Evolutionary conservation across 2,888 invertebrate species (phyloP).

Genomic region (Pterostichus madidus): DNA sequence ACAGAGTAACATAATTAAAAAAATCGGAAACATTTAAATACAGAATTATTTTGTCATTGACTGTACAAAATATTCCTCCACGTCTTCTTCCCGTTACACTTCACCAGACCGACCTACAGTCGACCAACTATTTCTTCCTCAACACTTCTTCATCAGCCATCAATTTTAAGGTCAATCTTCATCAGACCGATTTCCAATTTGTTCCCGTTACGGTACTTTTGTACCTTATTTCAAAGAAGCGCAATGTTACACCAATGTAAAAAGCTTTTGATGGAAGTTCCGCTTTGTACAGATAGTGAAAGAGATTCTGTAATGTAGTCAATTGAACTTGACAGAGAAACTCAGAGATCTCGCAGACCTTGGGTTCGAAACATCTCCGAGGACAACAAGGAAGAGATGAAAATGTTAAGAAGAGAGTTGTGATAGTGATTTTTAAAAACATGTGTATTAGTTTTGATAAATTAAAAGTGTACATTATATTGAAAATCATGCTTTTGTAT

Average conservation of each 20-base stretch:
- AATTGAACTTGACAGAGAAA: conserved; percentile 61
- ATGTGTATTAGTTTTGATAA: conserved; percentile 71
- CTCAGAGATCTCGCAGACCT: conserved; percentile 38
- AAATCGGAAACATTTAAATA: background rate
- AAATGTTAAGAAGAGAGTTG: no score
- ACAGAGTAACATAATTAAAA: no score
- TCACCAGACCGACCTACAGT: conserved; percentile 41
- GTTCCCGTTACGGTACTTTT: conserved; percentile 40
- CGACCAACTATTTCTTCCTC: background rate
- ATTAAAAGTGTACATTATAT: conserved; percentile 71
- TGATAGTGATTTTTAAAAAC: conserved; percentile 54
- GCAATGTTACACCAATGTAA: background rate
- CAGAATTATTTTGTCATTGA: background rate
- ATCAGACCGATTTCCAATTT: conserved; percentile 3
- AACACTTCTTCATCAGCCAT: background rate
- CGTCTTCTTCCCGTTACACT: conserved; percentile 38
- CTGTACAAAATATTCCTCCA: conserved; percentile 5
- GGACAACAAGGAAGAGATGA: background rate
- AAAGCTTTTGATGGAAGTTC: background rate
- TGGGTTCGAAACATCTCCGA: conserved; percentile 32
- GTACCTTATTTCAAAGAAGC: conserved; percentile 1
- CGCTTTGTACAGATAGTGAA: conserved; percentile 3
- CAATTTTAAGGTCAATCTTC: background rate
- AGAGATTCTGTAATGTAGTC: conserved; percentile 32
- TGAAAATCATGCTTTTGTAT: conserved; percentile 70